Percentiles rank a stretch among this genome's conserved stretches.
Conservation (phyloP, 2,888 invertebrate genomes). For the Archips xylosteana region DNA sequence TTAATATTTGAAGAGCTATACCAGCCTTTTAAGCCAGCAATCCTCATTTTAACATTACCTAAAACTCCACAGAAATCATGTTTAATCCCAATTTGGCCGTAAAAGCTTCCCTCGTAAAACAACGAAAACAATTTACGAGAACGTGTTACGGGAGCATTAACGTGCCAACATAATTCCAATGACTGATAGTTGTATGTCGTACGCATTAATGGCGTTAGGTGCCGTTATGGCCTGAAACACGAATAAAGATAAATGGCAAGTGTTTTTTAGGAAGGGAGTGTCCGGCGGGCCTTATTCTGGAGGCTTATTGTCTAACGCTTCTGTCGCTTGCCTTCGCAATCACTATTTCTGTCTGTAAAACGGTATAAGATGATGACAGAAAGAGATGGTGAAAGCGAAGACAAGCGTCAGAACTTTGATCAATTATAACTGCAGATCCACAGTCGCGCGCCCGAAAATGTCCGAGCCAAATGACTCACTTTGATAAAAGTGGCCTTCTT, state of each 20-base stretch:
- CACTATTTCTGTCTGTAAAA: no score
- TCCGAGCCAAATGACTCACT: no score
- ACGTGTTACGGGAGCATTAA: conserved; percentile 27
- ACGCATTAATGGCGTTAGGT: conserved; percentile 4
- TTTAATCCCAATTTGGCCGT: conserved; percentile 20
- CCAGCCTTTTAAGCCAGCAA: no score
- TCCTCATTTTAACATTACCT: no score
- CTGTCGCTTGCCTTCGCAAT: no score
- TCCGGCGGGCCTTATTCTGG: background rate
- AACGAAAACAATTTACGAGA: conserved; percentile 25
- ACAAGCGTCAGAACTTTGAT: background rate
- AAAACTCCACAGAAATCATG: background rate
- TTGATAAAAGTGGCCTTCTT: no score
- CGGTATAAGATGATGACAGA: no score
- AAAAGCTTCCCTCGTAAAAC: conserved; percentile 18
- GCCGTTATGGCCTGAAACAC: conserved; percentile 43
- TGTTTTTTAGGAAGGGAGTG: conserved; percentile 45
- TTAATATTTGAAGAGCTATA: no score
- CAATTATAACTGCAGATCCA: no score
- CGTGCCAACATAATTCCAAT: conserved; percentile 21
- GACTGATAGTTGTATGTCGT: conserved; percentile 15
- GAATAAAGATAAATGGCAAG: conserved; percentile 56
- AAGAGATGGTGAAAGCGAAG: no score
- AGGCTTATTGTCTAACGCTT: no score
- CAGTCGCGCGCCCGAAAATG: no score